Percentiles rank a stretch among this genome's conserved stretches.
phyloP scores from a whole-genome alignment of 2,113 vertebrate species.

The Saccopteryx leptura region DNA sequence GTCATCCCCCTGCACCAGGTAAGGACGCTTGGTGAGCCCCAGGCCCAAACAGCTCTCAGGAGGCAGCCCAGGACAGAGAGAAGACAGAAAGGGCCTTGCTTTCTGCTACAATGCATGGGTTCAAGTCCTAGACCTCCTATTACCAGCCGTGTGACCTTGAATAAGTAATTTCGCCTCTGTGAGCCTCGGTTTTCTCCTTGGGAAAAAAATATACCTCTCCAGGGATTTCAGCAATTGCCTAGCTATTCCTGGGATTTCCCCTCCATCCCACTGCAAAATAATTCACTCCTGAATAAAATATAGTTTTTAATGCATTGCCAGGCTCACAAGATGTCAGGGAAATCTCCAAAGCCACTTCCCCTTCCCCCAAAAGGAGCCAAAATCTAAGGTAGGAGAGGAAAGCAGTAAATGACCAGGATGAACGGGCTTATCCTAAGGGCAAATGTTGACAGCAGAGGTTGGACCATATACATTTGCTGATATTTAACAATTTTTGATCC shows the following conservation, averaged over 20 bases:
- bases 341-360: background rate
- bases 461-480: background rate
- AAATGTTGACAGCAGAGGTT: background rate
- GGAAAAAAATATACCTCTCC: background rate
- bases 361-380: background rate
- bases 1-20: conserved; percentile 96
- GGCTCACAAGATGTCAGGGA: background rate
- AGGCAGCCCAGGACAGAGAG: background rate
- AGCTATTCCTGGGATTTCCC: background rate
- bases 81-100: background rate
- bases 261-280: background rate
- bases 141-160: background rate
- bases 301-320: background rate
- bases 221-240: background rate
- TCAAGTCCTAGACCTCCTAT: background rate
- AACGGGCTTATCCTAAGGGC: background rate
- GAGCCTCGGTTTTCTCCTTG: background rate
- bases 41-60: background rate
- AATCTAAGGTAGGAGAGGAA: background rate
- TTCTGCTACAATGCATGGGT: background rate
- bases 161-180: background rate
- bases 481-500: background rate
- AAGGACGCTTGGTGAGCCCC: conserved; percentile 47
- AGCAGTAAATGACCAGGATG: background rate
- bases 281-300: conserved; percentile 1